A percentile compares a stretch with the other conserved stretches of the same genome.
Evolutionary conservation across 1,140 invertebrate genomes (phyloP).

Genomic region (Mactra quadrangularis): DNA sequence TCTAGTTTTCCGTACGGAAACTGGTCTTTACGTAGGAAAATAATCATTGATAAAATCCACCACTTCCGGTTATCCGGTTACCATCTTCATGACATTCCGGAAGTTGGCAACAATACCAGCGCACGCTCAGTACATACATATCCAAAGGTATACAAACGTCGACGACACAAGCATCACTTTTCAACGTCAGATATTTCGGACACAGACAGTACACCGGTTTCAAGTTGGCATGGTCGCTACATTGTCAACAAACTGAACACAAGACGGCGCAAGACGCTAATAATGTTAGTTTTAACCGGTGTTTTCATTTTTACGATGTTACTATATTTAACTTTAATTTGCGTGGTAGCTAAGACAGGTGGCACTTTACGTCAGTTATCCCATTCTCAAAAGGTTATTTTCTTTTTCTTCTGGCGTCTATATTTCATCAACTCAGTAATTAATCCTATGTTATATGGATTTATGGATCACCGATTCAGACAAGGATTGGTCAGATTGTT

Average conservation of each 20-base stretch:
- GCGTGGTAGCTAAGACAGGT: background rate
- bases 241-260: background rate
- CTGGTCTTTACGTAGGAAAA: background rate
- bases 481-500: slow-evolving; percentile 21
- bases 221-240: background rate
- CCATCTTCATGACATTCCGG: background rate
- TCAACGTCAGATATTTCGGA: background rate
- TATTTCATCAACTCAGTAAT: slow-evolving; percentile 47
- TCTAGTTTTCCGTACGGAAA: background rate
- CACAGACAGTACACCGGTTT: background rate
- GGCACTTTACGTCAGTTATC: slow-evolving; percentile 18
- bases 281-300: slow-evolving; percentile 34
- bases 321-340: slow-evolving; percentile 18
- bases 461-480: slow-evolving; percentile 44
- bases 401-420: slow-evolving; percentile 52
- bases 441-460: slow-evolving; percentile 52
- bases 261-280: slow-evolving; percentile 35
- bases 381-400: slow-evolving; percentile 36
- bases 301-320: slow-evolving; percentile 43
- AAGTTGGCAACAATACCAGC: background rate
- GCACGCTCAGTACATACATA: background rate
- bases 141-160: background rate
- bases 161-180: background rate
- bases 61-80: background rate
- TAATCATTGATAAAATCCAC: background rate